Evolutionary conservation across 2,888 invertebrate genomes (phyloP).

Genomic region (Cataglyphis albicans): DNA sequence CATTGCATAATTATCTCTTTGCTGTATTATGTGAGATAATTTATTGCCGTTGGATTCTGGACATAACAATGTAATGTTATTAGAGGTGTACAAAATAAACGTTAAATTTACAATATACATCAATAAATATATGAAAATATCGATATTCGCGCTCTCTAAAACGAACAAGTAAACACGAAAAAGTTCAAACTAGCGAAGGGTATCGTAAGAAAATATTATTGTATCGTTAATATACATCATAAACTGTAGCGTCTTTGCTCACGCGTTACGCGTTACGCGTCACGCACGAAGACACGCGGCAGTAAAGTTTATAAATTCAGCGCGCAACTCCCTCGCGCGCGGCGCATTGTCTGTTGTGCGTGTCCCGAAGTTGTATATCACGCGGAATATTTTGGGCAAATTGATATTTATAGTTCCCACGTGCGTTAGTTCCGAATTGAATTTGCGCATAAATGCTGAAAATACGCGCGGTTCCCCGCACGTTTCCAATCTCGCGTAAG

Average conservation of each 20-base stretch:
- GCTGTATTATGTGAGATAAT: constrained; percentile 16
- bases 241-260: constrained; percentile 26
- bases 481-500: constrained; percentile 47
- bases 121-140: neutral
- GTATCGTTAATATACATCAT: neutral
- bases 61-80: neutral
- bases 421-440: constrained; percentile 52
- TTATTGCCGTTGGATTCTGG: constrained; percentile 5
- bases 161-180: neutral
- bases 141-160: neutral
- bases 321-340: constrained; percentile 43
- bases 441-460: constrained; percentile 58
- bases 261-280: constrained; percentile 5
- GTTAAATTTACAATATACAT: neutral
- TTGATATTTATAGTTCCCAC: constrained; percentile 58
- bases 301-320: constrained; percentile 51
- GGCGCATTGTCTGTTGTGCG: constrained; percentile 40
- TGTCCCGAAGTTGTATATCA: constrained; percentile 50
- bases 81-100: neutral
- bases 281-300: constrained; percentile 29
- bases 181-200: neutral
- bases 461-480: constrained; percentile 39
- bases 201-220: neutral
- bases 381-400: constrained; percentile 55
- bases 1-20: constrained; percentile 26